A percentile compares a stretch with the other conserved stretches of the same genome.
These are phyloP conservation scores for Cossypha polioptera DNA, from an alignment of 2,797 vertebrate genomes.

Conservation along the genomic window DNA sequence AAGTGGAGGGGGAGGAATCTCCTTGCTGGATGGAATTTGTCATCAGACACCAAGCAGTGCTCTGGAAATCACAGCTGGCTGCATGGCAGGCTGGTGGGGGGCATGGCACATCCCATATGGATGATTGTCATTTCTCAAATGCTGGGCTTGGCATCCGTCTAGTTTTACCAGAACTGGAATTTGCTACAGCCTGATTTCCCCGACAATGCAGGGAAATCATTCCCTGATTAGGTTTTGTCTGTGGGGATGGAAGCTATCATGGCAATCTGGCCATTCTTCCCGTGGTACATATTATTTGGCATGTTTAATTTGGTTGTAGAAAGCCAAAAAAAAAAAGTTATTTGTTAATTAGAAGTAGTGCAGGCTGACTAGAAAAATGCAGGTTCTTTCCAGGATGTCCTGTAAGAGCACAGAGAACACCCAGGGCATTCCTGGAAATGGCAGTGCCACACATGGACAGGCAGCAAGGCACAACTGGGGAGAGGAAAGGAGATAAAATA, in stretches of 20 bases:
- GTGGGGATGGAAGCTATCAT: background rate
- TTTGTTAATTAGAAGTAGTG: background rate
- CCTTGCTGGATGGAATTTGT: background rate
- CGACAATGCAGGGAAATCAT: background rate
- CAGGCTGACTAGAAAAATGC: background rate
- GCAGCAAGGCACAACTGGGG: background rate
- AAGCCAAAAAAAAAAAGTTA: background rate
- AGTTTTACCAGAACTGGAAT: fast-evolving
- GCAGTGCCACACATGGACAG: background rate
- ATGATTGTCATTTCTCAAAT: background rate
- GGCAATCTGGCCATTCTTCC: background rate
- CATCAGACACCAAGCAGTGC: background rate
- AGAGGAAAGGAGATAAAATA: background rate
- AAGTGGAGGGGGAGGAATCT: background rate
- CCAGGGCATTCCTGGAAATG: background rate
- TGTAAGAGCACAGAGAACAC: background rate
- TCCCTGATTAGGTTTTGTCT: background rate
- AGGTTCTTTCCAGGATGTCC: background rate
- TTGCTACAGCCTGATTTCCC: background rate
- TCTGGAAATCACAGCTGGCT: background rate
- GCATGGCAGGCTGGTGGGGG: fast-evolving
- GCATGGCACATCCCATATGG: background rate
- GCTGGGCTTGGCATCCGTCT: background rate
- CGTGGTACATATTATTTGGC: background rate
- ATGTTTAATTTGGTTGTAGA: background rate